These are phyloP conservation scores for Drosophila lacertosa DNA, from an alignment of 1,140 invertebrate genomes.

Conservation along the genomic window DNA sequence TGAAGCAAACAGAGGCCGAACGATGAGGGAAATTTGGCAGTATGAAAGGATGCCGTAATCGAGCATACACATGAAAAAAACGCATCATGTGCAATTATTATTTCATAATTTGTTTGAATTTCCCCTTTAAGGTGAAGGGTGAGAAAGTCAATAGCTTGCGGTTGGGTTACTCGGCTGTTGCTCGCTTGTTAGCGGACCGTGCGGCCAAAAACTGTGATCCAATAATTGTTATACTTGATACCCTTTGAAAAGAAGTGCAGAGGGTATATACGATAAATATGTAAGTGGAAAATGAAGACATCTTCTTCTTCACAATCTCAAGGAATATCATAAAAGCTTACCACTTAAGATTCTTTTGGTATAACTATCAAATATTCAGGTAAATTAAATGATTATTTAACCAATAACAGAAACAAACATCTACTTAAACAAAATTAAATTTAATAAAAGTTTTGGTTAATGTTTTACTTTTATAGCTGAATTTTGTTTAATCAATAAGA, in stretches of 20 bases:
- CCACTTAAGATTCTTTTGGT: too few relatives aligned
- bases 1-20: slow-evolving; percentile 6
- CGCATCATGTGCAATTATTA: slow-evolving; percentile 75
- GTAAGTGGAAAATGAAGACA: not conserved
- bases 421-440: too few relatives aligned
- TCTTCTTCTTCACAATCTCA: too few relatives aligned
- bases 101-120: slow-evolving; percentile 79
- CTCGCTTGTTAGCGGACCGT: not conserved
- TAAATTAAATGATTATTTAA: too few relatives aligned
- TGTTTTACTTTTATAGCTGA: too few relatives aligned
- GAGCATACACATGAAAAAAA: slow-evolving; percentile 47
- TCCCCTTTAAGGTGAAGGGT: slow-evolving; percentile 52
- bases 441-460: too few relatives aligned
- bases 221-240: not conserved
- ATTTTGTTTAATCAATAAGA: too few relatives aligned
- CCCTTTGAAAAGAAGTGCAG: not conserved
- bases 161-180: slow-evolving; percentile 23
- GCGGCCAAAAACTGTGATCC: not conserved
- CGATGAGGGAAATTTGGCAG: slow-evolving; percentile 58
- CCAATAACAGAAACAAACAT: too few relatives aligned
- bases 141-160: slow-evolving; percentile 75
- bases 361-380: too few relatives aligned
- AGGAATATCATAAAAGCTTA: too few relatives aligned
- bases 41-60: slow-evolving; percentile 53
- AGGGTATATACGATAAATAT: not conserved